Base-by-base conservation (phyloP, 2,797 vertebrate species). In the Chanos chanos region DNA sequence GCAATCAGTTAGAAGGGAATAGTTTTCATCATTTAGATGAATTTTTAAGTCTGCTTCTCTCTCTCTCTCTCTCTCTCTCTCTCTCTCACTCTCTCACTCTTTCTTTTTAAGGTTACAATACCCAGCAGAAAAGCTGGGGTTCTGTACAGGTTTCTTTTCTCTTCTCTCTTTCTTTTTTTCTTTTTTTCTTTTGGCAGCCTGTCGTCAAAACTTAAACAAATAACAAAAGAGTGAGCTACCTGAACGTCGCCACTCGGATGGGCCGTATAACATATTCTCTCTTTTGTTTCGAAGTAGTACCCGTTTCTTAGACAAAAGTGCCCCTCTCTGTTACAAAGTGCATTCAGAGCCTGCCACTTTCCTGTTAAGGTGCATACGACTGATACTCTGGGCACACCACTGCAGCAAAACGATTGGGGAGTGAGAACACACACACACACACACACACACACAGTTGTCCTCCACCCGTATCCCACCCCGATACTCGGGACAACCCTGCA, bases 311-410 rank as follows among this genome's bases (percentile, higher is more conserved):
- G 80, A 80, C 60, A 74, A 86, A 87, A 89, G 85, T 85, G 83
- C 79, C 86, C 80, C 79, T 81, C 78, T 85, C 77, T 73, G 75
- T 85, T 85, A 88, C 84, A 90, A 90, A 90, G 87, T 90, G 90
- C 87, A 80, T 85, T 84, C 73, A 75, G 61, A 79, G 81, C 81
- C 80, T 79, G 81, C 74, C 62, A 83, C 71, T 77, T 73, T 80
- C 77, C 73, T 68, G 77, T 79, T 74, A 87, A 86, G 85, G 85
- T 88, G 88, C 86, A 79, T 83, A 79, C 77, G 78, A 78, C 73
- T 69, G 69, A 77, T 67, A 76, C 66, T 50, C 52, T 36, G 18
- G 48, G 64, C 70, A 77, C 71, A 72, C 68, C 51, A 69, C 71
- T 73, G 64, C 74, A 76, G 48, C 65, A 59, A 70, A 56, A 40